Evolutionary conservation across 2,113 vertebrate species (phyloP).

Genomic region (Tragelaphus buxtoni): DNA sequence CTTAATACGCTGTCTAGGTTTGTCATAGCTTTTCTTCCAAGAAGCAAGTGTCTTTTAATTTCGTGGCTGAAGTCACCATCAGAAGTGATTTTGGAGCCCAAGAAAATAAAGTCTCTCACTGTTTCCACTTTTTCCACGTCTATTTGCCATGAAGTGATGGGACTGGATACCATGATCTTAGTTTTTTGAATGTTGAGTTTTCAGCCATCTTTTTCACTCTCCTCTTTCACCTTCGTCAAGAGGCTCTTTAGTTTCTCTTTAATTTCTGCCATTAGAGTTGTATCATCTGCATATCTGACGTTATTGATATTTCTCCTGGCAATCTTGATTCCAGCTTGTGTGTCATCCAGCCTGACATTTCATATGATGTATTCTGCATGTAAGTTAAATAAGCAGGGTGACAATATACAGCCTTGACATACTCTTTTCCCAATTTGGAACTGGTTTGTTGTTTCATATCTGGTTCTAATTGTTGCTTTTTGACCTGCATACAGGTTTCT

Average conservation of each 20-base stretch:
- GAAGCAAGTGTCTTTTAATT: background rate
- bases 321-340: background rate
- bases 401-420: background rate
- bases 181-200: background rate
- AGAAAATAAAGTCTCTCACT: background rate
- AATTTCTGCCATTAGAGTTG: background rate
- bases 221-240: background rate
- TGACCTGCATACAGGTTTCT: background rate
- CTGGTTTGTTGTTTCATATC: background rate
- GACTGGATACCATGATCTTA: background rate
- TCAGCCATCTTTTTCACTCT: background rate
- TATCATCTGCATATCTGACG: background rate
- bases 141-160: background rate
- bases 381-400: background rate
- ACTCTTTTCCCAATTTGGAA: background rate
- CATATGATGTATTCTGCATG: background rate
- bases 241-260: background rate
- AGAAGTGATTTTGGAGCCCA: background rate
- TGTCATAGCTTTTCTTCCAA: background rate
- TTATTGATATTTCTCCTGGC: background rate
- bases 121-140: background rate
- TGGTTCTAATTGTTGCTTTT: background rate
- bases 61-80: background rate
- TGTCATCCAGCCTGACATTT: background rate
- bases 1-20: background rate